Conservation (phyloP, 2,113 vertebrate genomes). For the Orthonyx spaldingii region DNA sequence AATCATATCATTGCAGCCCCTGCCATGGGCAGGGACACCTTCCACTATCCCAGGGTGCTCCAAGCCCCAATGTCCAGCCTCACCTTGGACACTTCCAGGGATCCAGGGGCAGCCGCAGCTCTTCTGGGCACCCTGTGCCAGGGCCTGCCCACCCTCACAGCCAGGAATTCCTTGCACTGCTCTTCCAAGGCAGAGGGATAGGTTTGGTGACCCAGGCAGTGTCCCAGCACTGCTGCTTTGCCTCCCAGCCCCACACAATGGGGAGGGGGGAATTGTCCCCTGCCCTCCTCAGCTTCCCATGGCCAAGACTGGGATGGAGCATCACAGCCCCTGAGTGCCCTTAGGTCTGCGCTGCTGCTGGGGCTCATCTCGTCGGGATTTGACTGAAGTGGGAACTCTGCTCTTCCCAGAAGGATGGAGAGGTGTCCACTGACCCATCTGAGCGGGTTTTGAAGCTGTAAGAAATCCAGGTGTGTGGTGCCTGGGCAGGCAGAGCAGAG, state of each 20-base stretch:
- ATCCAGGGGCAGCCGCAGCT: neutral
- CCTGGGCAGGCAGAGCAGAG: neutral
- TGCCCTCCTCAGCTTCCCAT: neutral
- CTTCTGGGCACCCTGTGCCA: neutral
- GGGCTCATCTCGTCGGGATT: neutral
- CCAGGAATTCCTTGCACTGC: neutral
- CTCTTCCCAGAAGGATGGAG: neutral
- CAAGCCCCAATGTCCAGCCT: rapidly evolving
- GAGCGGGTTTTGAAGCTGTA: neutral
- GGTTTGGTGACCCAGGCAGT: neutral
- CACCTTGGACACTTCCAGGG: neutral
- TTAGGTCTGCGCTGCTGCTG: neutral
- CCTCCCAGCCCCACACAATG: neutral
- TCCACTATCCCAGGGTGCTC: rapidly evolving
- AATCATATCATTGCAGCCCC: rapidly evolving
- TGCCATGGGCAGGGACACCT: neutral
- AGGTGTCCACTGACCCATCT: neutral
- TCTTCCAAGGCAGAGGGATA: neutral
- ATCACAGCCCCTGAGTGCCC: neutral
- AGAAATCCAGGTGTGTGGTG: neutral
- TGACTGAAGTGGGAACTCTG: neutral
- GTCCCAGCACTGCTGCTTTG: neutral
- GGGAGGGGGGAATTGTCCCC: neutral
- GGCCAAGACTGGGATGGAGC: too few relatives aligned
- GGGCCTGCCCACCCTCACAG: rapidly evolving